Conservation (phyloP, 2,888 invertebrate species). For the Cosmorhoe ocellata region DNA sequence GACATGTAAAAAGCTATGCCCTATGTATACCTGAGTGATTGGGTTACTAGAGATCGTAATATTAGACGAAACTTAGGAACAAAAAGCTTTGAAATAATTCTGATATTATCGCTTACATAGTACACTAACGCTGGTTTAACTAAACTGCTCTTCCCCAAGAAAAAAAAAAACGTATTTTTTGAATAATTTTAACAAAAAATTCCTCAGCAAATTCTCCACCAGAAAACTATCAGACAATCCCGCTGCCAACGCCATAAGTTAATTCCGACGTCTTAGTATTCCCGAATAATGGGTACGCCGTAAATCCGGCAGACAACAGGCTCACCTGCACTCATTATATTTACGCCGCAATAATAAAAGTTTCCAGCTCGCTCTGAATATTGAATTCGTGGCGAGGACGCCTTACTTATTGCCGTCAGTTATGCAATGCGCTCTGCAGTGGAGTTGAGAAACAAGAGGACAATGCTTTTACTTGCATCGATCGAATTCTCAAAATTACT, state of each 20-base stretch:
- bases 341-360: conserved; percentile 81
- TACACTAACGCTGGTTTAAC: too few species aligned
- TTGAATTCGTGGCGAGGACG: conserved; percentile 76
- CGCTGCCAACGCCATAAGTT: conserved; percentile 21
- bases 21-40: too few species aligned
- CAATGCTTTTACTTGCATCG: neutral
- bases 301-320: conserved; percentile 75
- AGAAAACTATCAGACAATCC: conserved; percentile 21
- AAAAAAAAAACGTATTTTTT: too few species aligned
- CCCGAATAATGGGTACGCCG: conserved; percentile 57
- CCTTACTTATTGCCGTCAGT: conserved; percentile 79
- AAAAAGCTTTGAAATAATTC: too few species aligned
- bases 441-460: conserved; percentile 5
- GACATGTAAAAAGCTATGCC: too few species aligned
- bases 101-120: too few species aligned
- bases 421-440: conserved; percentile 52
- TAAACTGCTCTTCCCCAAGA: too few species aligned
- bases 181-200: neutral
- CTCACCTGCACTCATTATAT: conserved; percentile 81
- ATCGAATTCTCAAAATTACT: too few species aligned
- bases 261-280: conserved; percentile 60
- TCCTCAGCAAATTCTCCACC: neutral
- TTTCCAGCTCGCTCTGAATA: conserved; percentile 79
- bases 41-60: too few species aligned
- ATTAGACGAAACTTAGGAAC: too few species aligned